Evolutionary conservation across 2,888 invertebrate species (phyloP).

Genomic region (Drosophila kuntzei): DNA sequence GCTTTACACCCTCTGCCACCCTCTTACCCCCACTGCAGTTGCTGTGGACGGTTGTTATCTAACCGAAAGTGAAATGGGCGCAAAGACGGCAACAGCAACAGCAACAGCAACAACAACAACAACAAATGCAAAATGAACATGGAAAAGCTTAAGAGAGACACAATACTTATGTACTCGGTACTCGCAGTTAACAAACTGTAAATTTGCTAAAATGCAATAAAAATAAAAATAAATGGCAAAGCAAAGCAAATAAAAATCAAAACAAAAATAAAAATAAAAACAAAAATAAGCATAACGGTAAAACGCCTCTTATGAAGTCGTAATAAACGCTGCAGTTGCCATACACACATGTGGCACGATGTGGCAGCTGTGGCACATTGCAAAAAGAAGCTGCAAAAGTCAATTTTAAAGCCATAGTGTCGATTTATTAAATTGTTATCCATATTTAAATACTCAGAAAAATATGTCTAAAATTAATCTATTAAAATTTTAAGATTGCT

Average conservation of each 20-base stretch:
- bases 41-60: conserved; percentile 61
- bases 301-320: conserved; percentile 44
- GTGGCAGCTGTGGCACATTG: conserved; percentile 9
- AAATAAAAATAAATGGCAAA: conserved; percentile 53
- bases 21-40: conserved; percentile 2
- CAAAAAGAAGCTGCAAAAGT: conserved; percentile 37
- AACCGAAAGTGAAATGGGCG: conserved; percentile 73
- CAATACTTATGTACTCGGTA: conserved; percentile 45
- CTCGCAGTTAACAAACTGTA: conserved; percentile 71
- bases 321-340: conserved; percentile 45
- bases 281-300: conserved; percentile 9
- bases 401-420: not conserved
- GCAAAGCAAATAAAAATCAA: conserved; percentile 55
- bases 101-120: conserved; percentile 23
- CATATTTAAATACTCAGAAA: no score
- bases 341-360: conserved; percentile 12
- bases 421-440: conserved; percentile 4
- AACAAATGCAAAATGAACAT: conserved; percentile 56
- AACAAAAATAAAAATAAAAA: conserved; percentile 19
- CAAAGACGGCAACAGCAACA: conserved; percentile 39
- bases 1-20: not conserved
- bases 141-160: conserved; percentile 62
- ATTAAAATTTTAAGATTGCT: no score
- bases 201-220: conserved; percentile 66
- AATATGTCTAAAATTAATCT: no score